Evolutionary conservation across 2,888 invertebrate genomes (phyloP).

Genomic region (Iselma pallidipennis): DNA sequence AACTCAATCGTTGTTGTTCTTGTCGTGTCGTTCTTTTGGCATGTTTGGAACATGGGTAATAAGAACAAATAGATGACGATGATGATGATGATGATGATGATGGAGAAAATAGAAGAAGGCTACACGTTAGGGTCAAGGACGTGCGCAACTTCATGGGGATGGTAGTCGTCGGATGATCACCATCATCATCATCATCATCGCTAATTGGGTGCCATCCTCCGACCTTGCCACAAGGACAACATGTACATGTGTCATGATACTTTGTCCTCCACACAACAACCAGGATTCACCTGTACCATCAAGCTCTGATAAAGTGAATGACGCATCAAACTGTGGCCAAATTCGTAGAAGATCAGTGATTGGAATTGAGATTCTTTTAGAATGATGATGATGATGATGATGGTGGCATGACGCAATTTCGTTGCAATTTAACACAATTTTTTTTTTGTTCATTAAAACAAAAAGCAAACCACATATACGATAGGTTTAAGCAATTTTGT

Average conservation of each 20-base stretch:
- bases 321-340: not conserved
- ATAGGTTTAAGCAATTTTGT: not conserved
- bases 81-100: constrained; percentile 2
- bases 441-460: not conserved
- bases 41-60: not conserved
- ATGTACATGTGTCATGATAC: not conserved
- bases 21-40: not conserved
- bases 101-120: constrained; percentile 37
- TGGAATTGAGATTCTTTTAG: not conserved
- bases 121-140: constrained; percentile 39
- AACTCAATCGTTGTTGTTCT: not conserved
- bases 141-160: constrained; percentile 6
- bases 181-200: constrained; percentile 14
- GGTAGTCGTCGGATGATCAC: not conserved
- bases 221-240: constrained; percentile 26
- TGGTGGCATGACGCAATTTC: not conserved
- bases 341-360: not conserved
- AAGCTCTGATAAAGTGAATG: not conserved
- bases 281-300: constrained; percentile 1
- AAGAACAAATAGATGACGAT: not conserved
- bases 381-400: not conserved
- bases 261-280: not conserved
- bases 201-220: constrained; percentile 26
- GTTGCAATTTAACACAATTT: not conserved
- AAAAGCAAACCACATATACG: not conserved